These are phyloP conservation scores for Tachina grossa DNA, from an alignment of 2,888 invertebrate genomes.

Conservation along the genomic window DNA sequence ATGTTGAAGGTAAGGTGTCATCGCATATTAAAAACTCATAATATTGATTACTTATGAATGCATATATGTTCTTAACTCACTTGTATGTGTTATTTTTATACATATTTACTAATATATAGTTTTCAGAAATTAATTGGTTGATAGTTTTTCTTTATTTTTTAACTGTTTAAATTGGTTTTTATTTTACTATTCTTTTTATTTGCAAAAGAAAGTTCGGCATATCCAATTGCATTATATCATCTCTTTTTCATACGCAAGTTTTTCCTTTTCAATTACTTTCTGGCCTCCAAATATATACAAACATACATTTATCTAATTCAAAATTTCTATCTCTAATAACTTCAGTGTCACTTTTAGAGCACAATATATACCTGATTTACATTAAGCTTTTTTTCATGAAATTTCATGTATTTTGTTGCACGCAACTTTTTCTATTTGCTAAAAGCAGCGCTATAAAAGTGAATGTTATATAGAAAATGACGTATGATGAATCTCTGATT, in stretches of 20 bases:
- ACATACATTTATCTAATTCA: not conserved
- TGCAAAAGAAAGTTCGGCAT: slow-evolving; percentile 41
- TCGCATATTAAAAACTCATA: not conserved
- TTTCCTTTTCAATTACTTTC: slow-evolving; percentile 26
- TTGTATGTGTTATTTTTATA: slow-evolving; percentile 31
- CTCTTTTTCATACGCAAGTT: slow-evolving; percentile 15
- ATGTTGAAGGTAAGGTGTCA: slow-evolving; percentile 92
- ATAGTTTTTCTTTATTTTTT: slow-evolving; percentile 25
- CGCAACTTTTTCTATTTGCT: no score
- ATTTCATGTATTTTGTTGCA: no score
- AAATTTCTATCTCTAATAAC: slow-evolving; percentile 20
- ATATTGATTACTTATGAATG: not conserved
- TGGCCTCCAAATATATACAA: slow-evolving; percentile 13
- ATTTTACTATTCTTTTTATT: not conserved
- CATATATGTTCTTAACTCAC: slow-evolving; percentile 9
- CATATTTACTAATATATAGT: slow-evolving; percentile 50
- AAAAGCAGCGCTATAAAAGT: no score
- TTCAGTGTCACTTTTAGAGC: slow-evolving; percentile 40
- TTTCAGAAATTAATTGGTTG: slow-evolving; percentile 36
- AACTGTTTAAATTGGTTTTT: slow-evolving; percentile 37
- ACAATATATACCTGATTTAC: no score
- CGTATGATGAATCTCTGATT: no score
- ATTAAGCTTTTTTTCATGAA: no score
- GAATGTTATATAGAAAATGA: no score
- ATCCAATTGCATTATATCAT: slow-evolving; percentile 8